Percentiles rank a stretch among this genome's conserved stretches.
Evolutionary conservation across 2,113 vertebrate genomes (phyloP).

Genomic region (Atlantisia rogersi): DNA sequence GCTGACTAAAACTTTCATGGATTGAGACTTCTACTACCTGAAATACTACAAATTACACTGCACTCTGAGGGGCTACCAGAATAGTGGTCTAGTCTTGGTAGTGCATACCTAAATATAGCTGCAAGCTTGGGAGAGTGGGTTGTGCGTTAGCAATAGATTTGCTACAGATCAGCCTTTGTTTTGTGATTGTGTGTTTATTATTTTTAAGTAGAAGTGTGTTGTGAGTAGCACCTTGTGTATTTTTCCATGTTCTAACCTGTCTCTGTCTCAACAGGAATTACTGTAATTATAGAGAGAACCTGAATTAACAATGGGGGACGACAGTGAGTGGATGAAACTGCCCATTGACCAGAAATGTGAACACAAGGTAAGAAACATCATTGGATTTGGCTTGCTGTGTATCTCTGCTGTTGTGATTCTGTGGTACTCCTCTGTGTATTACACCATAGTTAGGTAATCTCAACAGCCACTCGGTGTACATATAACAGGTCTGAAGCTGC

Average conservation of each 20-base stretch:
- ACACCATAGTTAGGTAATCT: background rate
- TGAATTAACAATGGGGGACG: constrained; percentile 90
- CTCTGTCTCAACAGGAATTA: constrained; percentile 54
- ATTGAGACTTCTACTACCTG: background rate
- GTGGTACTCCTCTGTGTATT: background rate
- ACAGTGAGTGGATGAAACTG: constrained; percentile 98
- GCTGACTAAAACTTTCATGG: background rate
- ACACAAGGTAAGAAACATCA: constrained; percentile 87
- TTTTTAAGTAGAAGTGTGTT: background rate
- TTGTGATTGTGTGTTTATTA: too few relatives aligned
- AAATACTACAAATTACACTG: background rate
- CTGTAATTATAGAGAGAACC: constrained; percentile 43
- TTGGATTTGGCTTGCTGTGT: background rate
- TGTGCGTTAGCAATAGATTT: background rate
- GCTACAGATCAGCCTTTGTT: background rate
- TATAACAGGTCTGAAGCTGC: background rate
- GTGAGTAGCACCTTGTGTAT: background rate
- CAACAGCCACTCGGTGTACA: accelerated
- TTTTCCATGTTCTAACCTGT: background rate
- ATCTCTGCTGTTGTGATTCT: background rate
- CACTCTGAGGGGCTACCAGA: background rate
- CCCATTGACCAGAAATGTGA: constrained; percentile 98
- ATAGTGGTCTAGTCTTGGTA: background rate
- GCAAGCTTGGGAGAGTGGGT: background rate
- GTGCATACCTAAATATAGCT: background rate